phyloP scores from a whole-genome alignment of 2,888 invertebrate species.

The Nyleta sp. region DNA sequence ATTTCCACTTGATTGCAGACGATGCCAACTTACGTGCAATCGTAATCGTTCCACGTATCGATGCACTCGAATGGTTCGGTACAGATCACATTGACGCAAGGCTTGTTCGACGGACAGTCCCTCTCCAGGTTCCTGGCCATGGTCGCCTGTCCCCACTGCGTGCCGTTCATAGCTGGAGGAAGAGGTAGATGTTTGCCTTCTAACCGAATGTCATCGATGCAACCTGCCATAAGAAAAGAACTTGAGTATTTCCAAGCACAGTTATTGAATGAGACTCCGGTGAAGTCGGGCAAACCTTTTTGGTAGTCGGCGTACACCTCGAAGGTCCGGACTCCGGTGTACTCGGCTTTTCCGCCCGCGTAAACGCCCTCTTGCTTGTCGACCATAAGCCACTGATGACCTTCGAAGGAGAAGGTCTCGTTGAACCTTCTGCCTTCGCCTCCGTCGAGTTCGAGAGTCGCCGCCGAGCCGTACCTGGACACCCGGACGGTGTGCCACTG shows the following conservation, averaged over 20 bases:
- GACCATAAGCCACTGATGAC: constrained; percentile 95
- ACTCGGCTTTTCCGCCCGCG: constrained; percentile 97
- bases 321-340: constrained; percentile 96
- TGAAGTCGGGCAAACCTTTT: too few species aligned
- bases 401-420: constrained; percentile 94
- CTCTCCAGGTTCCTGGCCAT: constrained; percentile 96
- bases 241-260: too few species aligned
- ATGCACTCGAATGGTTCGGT: constrained; percentile 97
- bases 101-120: constrained; percentile 97
- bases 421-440: constrained; percentile 97
- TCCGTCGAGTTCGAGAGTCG: constrained; percentile 95
- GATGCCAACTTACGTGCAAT: constrained; percentile 94
- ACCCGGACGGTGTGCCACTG: constrained; percentile 98
- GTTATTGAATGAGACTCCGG: too few species aligned
- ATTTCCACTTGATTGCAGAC: too few species aligned
- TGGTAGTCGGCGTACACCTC: constrained; percentile 98
- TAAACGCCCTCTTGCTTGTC: constrained; percentile 98
- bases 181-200: constrained; percentile 98
- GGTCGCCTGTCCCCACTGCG: constrained; percentile 97
- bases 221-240: too few species aligned
- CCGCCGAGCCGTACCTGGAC: constrained; percentile 95
- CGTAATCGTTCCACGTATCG: constrained; percentile 98
- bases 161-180: constrained; percentile 97
- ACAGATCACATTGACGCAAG: constrained; percentile 97
- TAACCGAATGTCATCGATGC: constrained; percentile 92